phyloP scores from a whole-genome alignment of 2,888 invertebrate species.

The Oscheius onirici region DNA sequence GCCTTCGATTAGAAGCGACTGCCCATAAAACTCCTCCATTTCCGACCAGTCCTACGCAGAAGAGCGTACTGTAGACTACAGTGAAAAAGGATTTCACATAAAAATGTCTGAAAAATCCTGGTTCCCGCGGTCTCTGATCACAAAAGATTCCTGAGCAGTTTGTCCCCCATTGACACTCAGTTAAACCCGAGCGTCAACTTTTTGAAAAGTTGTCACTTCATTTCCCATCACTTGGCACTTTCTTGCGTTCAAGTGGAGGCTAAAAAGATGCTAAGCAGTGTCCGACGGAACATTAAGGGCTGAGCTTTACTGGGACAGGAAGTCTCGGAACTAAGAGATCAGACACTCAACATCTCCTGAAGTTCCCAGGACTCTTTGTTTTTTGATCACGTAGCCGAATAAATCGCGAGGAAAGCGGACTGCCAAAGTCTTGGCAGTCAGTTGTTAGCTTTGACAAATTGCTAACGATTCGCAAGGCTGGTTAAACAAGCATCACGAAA shows the following conservation, averaged over 20 bases:
- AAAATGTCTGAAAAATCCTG: slow-evolving; percentile 59
- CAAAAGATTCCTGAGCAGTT: background rate
- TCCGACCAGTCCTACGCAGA: slow-evolving; percentile 65
- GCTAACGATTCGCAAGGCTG: slow-evolving; percentile 24
- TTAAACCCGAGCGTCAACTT: background rate
- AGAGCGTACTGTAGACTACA: slow-evolving; percentile 63
- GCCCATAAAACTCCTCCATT: slow-evolving; percentile 69
- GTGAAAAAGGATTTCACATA: slow-evolving; percentile 62
- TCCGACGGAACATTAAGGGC: too few species aligned
- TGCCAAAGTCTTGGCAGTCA: slow-evolving; percentile 24
- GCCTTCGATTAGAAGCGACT: slow-evolving; percentile 62
- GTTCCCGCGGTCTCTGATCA: slow-evolving; percentile 34
- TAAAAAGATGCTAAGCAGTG: too few species aligned
- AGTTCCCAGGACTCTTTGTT: slow-evolving; percentile 6
- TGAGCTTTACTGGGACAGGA: too few species aligned
- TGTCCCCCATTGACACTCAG: background rate
- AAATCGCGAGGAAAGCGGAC: slow-evolving; percentile 12
- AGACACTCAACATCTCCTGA: background rate
- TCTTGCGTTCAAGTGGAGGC: too few species aligned
- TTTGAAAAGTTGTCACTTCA: slow-evolving; percentile 1
- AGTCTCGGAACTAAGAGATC: too few species aligned
- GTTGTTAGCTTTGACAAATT: slow-evolving; percentile 29
- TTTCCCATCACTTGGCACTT: slow-evolving; percentile 2
- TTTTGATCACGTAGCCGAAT: slow-evolving; percentile 28
- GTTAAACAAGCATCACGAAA: slow-evolving; percentile 27